Percentiles rank a stretch among this genome's conserved stretches.
These are phyloP conservation scores for Tokudaia muenninki DNA, from an alignment of 2,797 vertebrate genomes.

Conservation along the genomic window DNA sequence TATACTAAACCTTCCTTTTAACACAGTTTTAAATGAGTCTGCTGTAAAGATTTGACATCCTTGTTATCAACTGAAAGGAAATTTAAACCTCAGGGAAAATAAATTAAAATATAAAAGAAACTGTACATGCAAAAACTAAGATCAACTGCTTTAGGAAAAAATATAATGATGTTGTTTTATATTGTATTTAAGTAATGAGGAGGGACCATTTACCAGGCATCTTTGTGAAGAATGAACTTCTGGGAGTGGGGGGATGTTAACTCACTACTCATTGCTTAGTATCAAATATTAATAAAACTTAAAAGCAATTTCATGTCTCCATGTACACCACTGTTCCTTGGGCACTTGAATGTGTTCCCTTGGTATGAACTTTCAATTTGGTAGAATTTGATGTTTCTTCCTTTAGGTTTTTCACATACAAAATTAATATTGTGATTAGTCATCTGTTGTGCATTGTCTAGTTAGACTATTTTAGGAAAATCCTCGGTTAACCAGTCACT, in stretches of 20 bases:
- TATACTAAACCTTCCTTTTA: conserved; percentile 59
- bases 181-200: conserved; percentile 55
- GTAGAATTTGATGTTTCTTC: background rate
- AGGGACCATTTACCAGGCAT: background rate
- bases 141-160: conserved; percentile 30
- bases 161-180: conserved; percentile 18
- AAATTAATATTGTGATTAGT: background rate
- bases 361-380: background rate
- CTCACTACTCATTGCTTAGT: conserved; percentile 27
- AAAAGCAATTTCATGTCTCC: background rate
- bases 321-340: background rate
- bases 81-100: conserved; percentile 30
- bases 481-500: background rate
- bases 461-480: background rate
- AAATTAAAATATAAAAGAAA: conserved; percentile 47
- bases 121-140: background rate
- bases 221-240: conserved; percentile 68
- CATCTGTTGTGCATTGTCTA: background rate
- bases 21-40: conserved; percentile 13
- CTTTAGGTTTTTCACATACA: background rate
- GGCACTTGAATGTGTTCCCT: background rate
- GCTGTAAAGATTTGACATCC: background rate
- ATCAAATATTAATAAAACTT: conserved; percentile 2
- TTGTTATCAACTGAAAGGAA: background rate
- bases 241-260: conserved; percentile 1